These are phyloP conservation scores for Oophaga pumilio DNA, from an alignment of 2,113 vertebrate genomes.

Conservation along the genomic window DNA sequence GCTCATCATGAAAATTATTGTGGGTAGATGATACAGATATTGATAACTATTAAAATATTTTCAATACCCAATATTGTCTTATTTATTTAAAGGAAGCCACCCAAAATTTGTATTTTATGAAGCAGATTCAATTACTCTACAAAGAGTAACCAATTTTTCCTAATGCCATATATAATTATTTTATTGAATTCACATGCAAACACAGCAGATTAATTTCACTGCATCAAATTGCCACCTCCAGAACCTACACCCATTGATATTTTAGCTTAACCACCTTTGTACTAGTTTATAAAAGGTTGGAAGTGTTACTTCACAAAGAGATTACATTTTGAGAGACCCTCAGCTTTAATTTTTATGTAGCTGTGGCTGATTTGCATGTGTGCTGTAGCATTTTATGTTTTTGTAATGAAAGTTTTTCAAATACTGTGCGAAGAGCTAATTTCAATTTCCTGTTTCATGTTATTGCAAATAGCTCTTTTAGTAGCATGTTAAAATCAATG, in stretches of 20 bases:
- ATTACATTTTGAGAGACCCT: constrained; percentile 66
- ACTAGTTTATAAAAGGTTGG: not conserved
- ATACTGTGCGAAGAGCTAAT: constrained; percentile 52
- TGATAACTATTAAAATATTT: not conserved
- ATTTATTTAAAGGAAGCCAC: not conserved
- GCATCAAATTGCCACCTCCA: not conserved
- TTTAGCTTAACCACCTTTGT: constrained; percentile 41
- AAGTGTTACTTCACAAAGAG: constrained; percentile 39
- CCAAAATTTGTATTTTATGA: not conserved
- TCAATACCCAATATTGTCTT: not conserved
- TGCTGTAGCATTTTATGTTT: constrained; percentile 65
- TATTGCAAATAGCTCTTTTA: constrained; percentile 58
- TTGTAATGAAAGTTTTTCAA: constrained; percentile 69
- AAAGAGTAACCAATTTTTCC: not conserved
- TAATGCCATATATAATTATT: constrained; percentile 21
- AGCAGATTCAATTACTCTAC: not conserved
- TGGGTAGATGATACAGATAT: not conserved
- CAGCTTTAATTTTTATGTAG: constrained; percentile 62
- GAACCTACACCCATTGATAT: not conserved
- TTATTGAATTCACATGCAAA: constrained; percentile 12
- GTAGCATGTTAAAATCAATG: constrained; percentile 51
- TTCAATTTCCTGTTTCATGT: constrained; percentile 56
- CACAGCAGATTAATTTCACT: constrained; percentile 3
- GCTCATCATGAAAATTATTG: too few relatives aligned
- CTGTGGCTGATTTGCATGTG: constrained; percentile 68